Conservation (phyloP, 1,140 invertebrate genomes). For the Bilobella aurantiaca region DNA sequence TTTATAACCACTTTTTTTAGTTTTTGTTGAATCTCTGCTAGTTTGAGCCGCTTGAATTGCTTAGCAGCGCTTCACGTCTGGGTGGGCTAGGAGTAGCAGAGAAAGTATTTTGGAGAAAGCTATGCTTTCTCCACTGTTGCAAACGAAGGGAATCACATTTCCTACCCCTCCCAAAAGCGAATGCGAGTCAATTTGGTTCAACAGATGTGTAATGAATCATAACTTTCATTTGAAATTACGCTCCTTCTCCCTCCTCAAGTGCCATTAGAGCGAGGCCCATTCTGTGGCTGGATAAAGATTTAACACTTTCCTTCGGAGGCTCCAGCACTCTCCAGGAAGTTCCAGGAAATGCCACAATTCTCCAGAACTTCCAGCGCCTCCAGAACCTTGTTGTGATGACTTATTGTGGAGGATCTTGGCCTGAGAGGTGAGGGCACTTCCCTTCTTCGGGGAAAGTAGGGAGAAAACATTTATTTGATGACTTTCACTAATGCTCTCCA, state of each 20-base stretch:
- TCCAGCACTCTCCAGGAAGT: background rate
- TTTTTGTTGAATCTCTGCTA: too few relatives aligned
- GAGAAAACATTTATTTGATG: slow-evolving; percentile 14
- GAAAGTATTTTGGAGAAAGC: too few relatives aligned
- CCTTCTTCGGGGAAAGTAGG: background rate
- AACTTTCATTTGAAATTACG: background rate
- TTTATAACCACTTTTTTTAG: too few relatives aligned
- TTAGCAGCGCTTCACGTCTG: too few relatives aligned
- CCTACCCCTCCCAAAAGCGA: too few relatives aligned
- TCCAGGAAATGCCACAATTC: background rate
- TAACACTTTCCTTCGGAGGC: background rate
- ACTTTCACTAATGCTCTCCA: slow-evolving; percentile 9
- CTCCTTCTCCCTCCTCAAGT: background rate
- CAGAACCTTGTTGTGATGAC: background rate
- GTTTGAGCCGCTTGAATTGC: too few relatives aligned
- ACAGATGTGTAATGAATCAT: slow-evolving; percentile 9
- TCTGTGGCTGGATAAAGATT: background rate
- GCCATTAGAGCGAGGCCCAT: background rate
- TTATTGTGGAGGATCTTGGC: background rate
- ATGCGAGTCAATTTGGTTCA: slow-evolving; percentile 5
- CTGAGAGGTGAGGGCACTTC: background rate
- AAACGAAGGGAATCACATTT: too few relatives aligned
- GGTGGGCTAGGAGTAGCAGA: too few relatives aligned
- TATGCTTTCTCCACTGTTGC: too few relatives aligned
- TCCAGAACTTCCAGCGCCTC: background rate